Base-by-base conservation (phyloP, 2,797 vertebrate genomes). In the Lepidocolaptes lacrymiger region DNA sequence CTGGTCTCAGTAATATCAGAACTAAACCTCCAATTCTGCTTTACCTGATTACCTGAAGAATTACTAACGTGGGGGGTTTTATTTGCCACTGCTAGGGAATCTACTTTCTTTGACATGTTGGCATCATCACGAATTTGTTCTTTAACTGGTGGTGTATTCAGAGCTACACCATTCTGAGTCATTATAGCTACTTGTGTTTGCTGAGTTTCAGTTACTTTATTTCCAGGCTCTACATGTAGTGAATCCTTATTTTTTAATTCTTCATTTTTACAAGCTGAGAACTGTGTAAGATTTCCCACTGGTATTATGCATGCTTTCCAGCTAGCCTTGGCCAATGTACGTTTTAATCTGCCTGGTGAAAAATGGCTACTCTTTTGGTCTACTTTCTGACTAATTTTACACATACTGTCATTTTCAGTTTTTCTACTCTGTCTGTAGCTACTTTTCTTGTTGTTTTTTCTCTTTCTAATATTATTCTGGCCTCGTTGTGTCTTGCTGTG, bases 241-340 rank as follows among this genome's bases (percentile, higher is more conserved):
- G n/a, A 26, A 49, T 44, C 34, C 39, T 73, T 71, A 15, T 51
- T 72, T 83, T 95, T 91, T 56, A 96, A 59, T 41, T 71, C 26
- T 85, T 92, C 69, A 24, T 78, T 92, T 87, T 91, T 72, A 67
- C 26, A 11, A 28, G 46, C 5, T 23, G 88, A 88, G 26, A 56
- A 63, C 30, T 39, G 62, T 22, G 63, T 63, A 76, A 81, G 86
- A 26, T 93, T 95, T 76, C 48, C 43, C 64, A 85, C 80, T 18
- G 84, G 79, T 26, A 91, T 84, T 56, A 92, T 19, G 54, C 1
- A 17, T 4, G 46, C 10, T 85, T 94, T 97, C 69, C 4, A 55
- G 56, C 93, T 46, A 84, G 56, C 72, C 76, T 94, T 97, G 89
- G 91, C 75, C 80, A 97, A 76, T 6, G 83, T 37, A 56, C 1